Conservation (phyloP, 2,888 invertebrate genomes). For the Aphidius colemani region DNA sequence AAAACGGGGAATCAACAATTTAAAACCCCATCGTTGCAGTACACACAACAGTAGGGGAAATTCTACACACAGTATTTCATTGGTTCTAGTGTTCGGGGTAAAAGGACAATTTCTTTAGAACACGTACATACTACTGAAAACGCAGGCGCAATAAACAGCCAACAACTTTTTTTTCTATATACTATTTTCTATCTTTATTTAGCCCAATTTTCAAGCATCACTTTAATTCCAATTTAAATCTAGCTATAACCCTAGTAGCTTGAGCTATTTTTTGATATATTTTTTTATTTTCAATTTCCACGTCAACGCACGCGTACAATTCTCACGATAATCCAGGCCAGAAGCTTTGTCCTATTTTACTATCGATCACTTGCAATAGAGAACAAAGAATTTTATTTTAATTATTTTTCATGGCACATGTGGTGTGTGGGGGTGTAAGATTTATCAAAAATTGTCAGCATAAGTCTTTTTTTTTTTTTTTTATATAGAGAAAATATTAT, state of each 20-base stretch:
- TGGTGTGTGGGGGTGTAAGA: no score
- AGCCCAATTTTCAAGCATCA: conserved; percentile 10
- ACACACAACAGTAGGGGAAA: no score
- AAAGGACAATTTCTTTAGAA: conserved; percentile 16
- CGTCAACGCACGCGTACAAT: conserved; percentile 16
- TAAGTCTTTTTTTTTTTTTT: no score
- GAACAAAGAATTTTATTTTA: no score
- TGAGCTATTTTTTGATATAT: conserved; percentile 61
- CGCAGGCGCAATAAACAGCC: conserved; percentile 31
- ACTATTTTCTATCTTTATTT: conserved; percentile 17
- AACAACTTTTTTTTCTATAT: conserved; percentile 14
- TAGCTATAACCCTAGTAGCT: conserved; percentile 30
- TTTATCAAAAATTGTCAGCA: no score
- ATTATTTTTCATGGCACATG: no score
- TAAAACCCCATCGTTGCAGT: no score
- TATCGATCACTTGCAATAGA: conserved; percentile 44
- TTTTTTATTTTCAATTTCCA: conserved; percentile 7
- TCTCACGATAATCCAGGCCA: conserved; percentile 29
- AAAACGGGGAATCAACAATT: conserved; percentile 3
- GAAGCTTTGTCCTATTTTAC: conserved; percentile 57
- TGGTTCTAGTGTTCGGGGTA: conserved; percentile 8
- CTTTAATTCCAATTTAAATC: not conserved
- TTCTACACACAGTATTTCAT: not conserved
- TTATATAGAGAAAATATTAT: no score
- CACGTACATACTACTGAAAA: conserved; percentile 29